phyloP scores from a whole-genome alignment of 2,888 invertebrate species.

The Limnephilus marmoratus region DNA sequence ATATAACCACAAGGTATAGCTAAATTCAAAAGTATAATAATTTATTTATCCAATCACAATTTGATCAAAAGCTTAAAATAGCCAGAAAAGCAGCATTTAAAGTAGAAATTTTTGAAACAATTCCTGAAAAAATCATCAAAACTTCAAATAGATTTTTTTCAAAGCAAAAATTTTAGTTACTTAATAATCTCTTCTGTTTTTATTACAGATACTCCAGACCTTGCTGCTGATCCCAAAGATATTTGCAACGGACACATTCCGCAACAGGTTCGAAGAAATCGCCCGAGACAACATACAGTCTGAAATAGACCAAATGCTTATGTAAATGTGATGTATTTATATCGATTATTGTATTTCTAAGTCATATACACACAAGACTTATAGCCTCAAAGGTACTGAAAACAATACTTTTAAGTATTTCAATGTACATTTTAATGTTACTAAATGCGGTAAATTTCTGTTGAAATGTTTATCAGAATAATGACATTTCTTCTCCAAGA shows the following conservation, averaged over 20 bases:
- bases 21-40: no score
- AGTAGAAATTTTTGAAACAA: not conserved
- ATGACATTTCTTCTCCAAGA: not conserved
- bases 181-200: not conserved
- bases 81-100: not conserved
- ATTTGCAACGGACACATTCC: constrained; percentile 60
- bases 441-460: not conserved
- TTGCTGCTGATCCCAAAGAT: constrained; percentile 63
- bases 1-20: no score
- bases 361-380: constrained; percentile 47
- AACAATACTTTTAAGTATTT: constrained; percentile 36
- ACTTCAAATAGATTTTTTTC: not conserved
- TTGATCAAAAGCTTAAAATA: not conserved
- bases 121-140: not conserved
- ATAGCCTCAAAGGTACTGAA: constrained; percentile 50
- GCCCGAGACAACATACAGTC: constrained; percentile 64
- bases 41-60: not conserved
- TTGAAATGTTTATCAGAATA: not conserved
- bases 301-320: constrained; percentile 61
- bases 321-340: constrained; percentile 41
- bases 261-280: constrained; percentile 60
- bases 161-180: not conserved
- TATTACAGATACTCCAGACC: constrained; percentile 61
- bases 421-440: not conserved
- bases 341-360: constrained; percentile 23